Evolutionary conservation across 1,140 invertebrate genomes (phyloP), one percentile per base, ranked within the genome.

Genomic region (Ptiloglossa arizonensis): DNA sequence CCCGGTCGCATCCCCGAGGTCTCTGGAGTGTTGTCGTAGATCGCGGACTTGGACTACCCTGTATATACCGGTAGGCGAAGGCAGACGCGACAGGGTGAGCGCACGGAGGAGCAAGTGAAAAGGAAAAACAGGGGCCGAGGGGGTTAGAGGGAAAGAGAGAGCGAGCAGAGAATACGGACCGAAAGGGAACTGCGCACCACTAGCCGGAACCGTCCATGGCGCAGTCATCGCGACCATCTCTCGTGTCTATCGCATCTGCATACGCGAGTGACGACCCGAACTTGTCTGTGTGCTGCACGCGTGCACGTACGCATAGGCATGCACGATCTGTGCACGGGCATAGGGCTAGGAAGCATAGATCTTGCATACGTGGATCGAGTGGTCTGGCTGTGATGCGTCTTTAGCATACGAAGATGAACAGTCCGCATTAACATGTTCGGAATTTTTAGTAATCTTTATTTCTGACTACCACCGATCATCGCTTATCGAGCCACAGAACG

Each of bases 181-280:
- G 80, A 88, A 91, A 88, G 87, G 91, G 91, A 92, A 92, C 90
- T 90, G 91, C 90, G 91, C 91, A 92, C 91, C 90, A 92, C 90
- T 91, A 92, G 89, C 91, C 90, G 91, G 91, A 92, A 92, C 91
- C 88, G 87, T 91, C 87, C 87, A 91, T 90, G 87, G 82, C 78
- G 88, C 88, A 88, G 87, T 89, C 89, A 91, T 91, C 87, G 89
- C 90, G 85, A 90, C 90, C 89, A 92, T 91, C 90, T 91, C 87
- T 88, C 83, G 86, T 86, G 86, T 89, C 88, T 86, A 88, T 87
- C 85, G 83, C 84, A 90, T 91, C 90, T 91, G 89, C 90, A 91
- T 91, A 90, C 87, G 86, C 80, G 86, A 86, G 86, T 83, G 82
- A 83, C 81, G 81, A 80, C 59, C 62, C 59, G 73, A 83, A 71